These are phyloP conservation scores for Pantherophis guttatus DNA, from an alignment of 2,113 vertebrate genomes.

Conservation along the genomic window DNA sequence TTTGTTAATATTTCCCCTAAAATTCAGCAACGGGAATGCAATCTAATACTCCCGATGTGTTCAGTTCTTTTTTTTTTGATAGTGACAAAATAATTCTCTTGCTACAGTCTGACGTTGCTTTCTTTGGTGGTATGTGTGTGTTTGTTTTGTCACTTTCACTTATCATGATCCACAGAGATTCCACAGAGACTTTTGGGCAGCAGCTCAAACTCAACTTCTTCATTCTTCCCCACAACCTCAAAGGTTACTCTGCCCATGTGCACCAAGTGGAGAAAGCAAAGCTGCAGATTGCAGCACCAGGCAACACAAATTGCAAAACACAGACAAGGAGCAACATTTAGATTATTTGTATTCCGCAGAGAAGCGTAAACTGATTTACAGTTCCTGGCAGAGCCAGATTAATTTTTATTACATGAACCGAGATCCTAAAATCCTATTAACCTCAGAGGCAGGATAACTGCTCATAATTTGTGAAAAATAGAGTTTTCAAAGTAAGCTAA, in stretches of 20 bases:
- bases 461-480: conserved; percentile 29
- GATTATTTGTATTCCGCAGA: conserved; percentile 23
- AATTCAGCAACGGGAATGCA: not conserved
- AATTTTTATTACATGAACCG: conserved; percentile 31
- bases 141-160: not conserved
- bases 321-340: not conserved
- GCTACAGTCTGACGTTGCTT: not conserved
- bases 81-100: not conserved
- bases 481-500: conserved; percentile 4
- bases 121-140: not conserved
- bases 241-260: not conserved
- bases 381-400: conserved; percentile 19
- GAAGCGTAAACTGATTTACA: conserved; percentile 21
- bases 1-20: not conserved
- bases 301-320: not conserved
- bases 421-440: conserved; percentile 31
- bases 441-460: conserved; percentile 20
- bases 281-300: not conserved
- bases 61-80: not conserved
- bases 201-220: not conserved
- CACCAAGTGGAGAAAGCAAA: not conserved
- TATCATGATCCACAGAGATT: not conserved
- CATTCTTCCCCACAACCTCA: no score
- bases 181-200: not conserved
- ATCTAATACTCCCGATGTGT: not conserved